Evolutionary conservation across 1,140 invertebrate species (phyloP).

Genomic region (Mercenaria mercenaria): DNA sequence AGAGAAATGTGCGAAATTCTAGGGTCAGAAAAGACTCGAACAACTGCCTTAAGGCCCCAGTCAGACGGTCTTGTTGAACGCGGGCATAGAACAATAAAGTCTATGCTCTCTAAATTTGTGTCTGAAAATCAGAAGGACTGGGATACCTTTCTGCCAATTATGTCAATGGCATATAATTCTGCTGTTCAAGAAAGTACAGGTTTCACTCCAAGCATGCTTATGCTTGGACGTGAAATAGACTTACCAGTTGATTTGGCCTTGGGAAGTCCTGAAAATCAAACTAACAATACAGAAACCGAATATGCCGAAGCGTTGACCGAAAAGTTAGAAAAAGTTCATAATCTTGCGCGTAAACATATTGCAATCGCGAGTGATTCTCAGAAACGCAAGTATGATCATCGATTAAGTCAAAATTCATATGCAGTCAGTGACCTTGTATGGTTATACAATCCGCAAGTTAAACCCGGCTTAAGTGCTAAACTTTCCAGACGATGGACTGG

Average conservation of each 20-base stretch:
- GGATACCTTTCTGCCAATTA: slow-evolving; percentile 35
- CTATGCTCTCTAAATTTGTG: slow-evolving; percentile 42
- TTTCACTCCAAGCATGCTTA: slow-evolving; percentile 53
- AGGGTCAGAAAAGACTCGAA: neutral
- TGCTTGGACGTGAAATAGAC: slow-evolving; percentile 59
- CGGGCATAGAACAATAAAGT: slow-evolving; percentile 55
- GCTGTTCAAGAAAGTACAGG: slow-evolving; percentile 30
- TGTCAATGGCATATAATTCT: slow-evolving; percentile 47
- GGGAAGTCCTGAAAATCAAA: neutral
- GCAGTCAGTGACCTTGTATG: neutral
- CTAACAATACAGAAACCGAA: neutral
- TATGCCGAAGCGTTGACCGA: neutral
- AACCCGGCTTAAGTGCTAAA: slow-evolving; percentile 9
- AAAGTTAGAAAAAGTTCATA: neutral
- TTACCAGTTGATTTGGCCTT: slow-evolving; percentile 45
- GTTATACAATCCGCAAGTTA: slow-evolving; percentile 10
- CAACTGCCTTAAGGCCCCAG: slow-evolving; percentile 47
- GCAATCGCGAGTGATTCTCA: neutral
- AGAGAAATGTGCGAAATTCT: slow-evolving; percentile 12
- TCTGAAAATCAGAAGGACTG: slow-evolving; percentile 36
- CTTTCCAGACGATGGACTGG: neutral
- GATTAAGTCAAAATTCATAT: neutral
- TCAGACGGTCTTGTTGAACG: slow-evolving; percentile 66
- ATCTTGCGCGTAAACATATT: neutral
- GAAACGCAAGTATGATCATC: neutral